phyloP scores from a whole-genome alignment of 2,797 vertebrate genomes.

The Sarcophilus harrisii region DNA sequence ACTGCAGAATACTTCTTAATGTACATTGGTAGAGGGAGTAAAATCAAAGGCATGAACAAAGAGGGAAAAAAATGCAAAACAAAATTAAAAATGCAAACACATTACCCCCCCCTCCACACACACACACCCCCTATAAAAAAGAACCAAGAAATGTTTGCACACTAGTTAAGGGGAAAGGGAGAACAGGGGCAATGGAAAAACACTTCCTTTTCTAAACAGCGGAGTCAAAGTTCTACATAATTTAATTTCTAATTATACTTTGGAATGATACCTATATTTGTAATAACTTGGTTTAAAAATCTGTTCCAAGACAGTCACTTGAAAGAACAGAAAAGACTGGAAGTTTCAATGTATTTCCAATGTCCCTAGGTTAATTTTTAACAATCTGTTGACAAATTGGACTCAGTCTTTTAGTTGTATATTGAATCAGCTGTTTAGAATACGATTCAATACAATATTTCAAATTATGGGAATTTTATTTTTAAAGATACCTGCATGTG shows the following conservation, averaged over 20 bases:
- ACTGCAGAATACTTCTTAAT: neutral
- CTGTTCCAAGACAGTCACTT: neutral
- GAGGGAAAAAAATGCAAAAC: neutral
- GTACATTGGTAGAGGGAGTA: neutral
- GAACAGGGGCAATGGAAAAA: neutral
- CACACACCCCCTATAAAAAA: neutral
- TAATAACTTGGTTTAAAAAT: neutral
- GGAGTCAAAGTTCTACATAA: neutral
- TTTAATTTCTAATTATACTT: neutral
- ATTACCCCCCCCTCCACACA: neutral
- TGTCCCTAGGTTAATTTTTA: neutral
- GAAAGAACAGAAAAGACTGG: neutral
- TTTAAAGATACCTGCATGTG: neutral
- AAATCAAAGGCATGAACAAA: neutral
- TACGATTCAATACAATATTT: neutral
- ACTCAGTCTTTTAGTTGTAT: neutral
- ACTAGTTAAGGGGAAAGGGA: neutral
- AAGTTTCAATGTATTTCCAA: neutral
- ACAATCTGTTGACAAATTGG: neutral
- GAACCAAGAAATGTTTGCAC: neutral
- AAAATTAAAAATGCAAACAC: neutral
- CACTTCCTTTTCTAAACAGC: neutral
- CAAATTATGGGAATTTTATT: neutral
- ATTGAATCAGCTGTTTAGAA: neutral
- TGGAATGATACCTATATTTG: neutral